Evolutionary conservation across 2,113 vertebrate species (phyloP).

Genomic region (Myotis davidii): DNA sequence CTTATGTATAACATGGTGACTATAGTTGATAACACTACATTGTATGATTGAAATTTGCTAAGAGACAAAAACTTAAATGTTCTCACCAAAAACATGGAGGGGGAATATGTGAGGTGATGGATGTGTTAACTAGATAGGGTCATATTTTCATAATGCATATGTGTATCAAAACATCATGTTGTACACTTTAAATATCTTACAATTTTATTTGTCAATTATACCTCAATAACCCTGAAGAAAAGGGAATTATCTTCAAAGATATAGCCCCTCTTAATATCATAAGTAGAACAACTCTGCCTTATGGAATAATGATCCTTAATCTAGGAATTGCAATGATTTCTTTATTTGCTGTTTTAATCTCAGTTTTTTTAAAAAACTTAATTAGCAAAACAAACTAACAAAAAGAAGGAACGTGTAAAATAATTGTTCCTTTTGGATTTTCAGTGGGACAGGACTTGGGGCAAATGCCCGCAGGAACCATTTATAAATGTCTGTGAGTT

Average conservation of each 20-base stretch:
- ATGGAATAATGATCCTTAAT: not conserved
- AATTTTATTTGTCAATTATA: not conserved
- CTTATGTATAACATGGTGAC: not conserved
- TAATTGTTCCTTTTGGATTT: not conserved
- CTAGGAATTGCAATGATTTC: not conserved
- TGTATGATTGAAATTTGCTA: not conserved
- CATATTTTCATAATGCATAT: not conserved
- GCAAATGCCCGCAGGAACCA: not conserved
- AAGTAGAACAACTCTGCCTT: not conserved
- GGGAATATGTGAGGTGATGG: not conserved
- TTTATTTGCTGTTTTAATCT: slow-evolving; percentile 8
- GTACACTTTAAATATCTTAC: not conserved
- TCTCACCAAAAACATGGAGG: not conserved
- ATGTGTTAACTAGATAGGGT: not conserved
- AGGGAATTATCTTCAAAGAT: not conserved
- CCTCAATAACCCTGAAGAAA: not conserved
- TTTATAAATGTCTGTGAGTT: not conserved
- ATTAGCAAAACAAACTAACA: slow-evolving; percentile 9
- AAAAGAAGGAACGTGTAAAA: not conserved
- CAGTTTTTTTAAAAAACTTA: not conserved
- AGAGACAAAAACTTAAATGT: not conserved
- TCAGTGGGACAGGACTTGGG: not conserved
- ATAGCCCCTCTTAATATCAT: not conserved
- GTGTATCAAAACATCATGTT: not conserved
- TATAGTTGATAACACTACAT: not conserved